Conservation (phyloP, 2,113 vertebrate genomes). For the Carlito syrichta region DNA sequence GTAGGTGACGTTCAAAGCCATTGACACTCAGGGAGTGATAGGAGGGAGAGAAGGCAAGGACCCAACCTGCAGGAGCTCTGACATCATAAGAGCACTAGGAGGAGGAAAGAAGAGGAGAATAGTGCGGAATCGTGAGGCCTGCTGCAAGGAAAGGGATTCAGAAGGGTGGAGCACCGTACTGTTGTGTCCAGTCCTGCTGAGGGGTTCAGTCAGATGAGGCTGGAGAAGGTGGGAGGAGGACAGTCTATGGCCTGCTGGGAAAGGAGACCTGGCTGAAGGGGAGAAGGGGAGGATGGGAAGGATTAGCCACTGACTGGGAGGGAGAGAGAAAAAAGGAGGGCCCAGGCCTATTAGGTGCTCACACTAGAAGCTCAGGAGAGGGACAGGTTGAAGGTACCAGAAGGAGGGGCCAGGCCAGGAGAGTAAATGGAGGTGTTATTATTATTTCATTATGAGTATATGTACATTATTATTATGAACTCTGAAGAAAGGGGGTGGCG, state of each 20-base stretch:
- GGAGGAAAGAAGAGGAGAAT: not conserved
- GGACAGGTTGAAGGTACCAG: no score
- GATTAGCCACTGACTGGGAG: not conserved
- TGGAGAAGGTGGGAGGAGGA: not conserved
- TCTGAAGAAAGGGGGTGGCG: not conserved
- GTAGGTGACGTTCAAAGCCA: not conserved
- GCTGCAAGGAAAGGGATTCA: no score
- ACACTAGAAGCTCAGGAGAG: not conserved
- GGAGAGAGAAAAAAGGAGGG: accelerated
- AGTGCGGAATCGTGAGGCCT: not conserved
- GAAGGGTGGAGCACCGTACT: no score
- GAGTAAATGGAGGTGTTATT: not conserved
- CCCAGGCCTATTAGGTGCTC: not conserved
- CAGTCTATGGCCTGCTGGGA: not conserved
- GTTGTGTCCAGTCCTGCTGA: no score
- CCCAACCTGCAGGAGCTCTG: not conserved
- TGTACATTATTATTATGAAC: accelerated
- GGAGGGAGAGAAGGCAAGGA: not conserved
- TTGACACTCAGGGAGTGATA: not conserved
- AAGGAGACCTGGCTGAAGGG: no score
- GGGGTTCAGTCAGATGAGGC: not conserved
- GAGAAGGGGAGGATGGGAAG: not conserved
- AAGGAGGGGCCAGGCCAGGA: no score
- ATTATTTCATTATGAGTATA: not conserved
- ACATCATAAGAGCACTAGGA: accelerated